phyloP scores from a whole-genome alignment of 2,797 vertebrate species.

The Limosa lapponica region DNA sequence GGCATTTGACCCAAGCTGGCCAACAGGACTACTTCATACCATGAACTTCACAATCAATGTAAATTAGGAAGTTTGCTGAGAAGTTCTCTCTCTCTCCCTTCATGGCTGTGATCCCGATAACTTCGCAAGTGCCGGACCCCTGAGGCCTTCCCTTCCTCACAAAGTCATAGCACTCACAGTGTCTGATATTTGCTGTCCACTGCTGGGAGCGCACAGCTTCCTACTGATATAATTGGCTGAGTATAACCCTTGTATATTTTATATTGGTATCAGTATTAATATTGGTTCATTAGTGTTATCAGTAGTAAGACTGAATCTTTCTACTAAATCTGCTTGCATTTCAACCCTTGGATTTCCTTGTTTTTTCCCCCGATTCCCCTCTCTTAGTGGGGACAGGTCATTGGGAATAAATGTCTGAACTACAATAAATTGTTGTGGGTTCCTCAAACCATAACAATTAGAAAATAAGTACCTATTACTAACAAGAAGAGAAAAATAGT shows the following conservation, averaged over 20 bases:
- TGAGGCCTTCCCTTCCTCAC: background rate
- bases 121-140: background rate
- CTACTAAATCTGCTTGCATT: background rate
- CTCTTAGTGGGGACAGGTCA: background rate
- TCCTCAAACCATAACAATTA: background rate
- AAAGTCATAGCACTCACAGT: background rate
- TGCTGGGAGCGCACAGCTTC: background rate
- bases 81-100: background rate
- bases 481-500: background rate
- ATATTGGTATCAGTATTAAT: background rate
- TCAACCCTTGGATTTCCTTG: background rate
- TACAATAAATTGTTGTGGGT: background rate
- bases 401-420: background rate
- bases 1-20: background rate
- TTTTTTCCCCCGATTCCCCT: background rate
- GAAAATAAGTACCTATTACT: background rate
- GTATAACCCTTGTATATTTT: background rate
- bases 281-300: background rate
- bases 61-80: background rate
- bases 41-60: background rate
- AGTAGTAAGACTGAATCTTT: no score
- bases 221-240: background rate
- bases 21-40: background rate
- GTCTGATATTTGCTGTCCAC: background rate
- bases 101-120: background rate